These are phyloP conservation scores for Lasioglossum zephyrum DNA, from an alignment of 2,888 invertebrate genomes.

Conservation along the genomic window DNA sequence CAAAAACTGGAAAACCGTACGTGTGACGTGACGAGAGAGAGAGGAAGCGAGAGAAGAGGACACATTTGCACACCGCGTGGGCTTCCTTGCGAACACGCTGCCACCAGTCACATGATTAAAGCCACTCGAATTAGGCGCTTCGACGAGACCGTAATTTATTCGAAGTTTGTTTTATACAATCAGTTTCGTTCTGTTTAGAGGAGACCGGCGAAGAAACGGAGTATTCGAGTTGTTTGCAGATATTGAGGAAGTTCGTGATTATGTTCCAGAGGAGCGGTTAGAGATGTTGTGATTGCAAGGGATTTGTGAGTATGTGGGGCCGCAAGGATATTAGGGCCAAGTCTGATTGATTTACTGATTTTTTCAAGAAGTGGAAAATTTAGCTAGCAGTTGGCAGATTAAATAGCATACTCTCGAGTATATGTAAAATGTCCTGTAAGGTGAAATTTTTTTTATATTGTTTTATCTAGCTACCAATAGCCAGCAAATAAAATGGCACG, in stretches of 20 bases:
- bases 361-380: background rate
- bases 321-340: background rate
- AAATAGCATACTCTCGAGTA: too few species aligned
- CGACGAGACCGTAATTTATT: conserved; percentile 31
- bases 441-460: too few species aligned
- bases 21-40: conserved; percentile 13
- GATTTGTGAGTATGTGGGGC: background rate
- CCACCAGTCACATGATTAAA: conserved; percentile 45
- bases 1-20: conserved; percentile 59
- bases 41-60: background rate
- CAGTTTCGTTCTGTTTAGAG: background rate
- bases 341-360: background rate
- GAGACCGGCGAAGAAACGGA: background rate
- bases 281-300: background rate
- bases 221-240: background rate
- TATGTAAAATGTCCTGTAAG: too few species aligned
- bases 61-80: conserved; percentile 36
- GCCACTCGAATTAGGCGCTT: conserved; percentile 33
- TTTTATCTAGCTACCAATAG: background rate
- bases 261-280: background rate
- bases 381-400: background rate
- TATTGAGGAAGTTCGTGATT: background rate
- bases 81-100: conserved; percentile 5
- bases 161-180: too few species aligned
- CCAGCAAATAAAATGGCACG: background rate